Evolutionary conservation across 92 coral and sea anemone species (phyloP).

Genomic region (Blastomussa wellsi): DNA sequence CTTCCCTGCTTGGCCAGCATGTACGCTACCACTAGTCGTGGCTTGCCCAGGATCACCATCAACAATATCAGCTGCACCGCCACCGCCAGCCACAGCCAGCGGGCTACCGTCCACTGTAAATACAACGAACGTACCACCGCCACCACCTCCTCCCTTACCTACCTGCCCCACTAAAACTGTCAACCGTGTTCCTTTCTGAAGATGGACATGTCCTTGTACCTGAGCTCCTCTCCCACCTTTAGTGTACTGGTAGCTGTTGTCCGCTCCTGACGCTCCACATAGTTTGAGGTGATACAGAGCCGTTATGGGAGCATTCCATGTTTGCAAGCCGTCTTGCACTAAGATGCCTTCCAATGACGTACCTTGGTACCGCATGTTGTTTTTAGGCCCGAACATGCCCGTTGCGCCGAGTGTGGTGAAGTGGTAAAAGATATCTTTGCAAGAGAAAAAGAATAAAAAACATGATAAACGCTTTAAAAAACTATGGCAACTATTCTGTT

Average conservation of each 20-base stretch:
- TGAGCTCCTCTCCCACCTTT: slow-evolving; percentile 41
- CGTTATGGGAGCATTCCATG: slow-evolving; percentile 37
- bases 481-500: neutral
- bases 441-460: neutral
- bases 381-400: slow-evolving; percentile 33
- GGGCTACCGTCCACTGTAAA: slow-evolving; percentile 23
- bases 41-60: slow-evolving; percentile 47
- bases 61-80: slow-evolving; percentile 29
- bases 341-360: slow-evolving; percentile 28
- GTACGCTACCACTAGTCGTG: slow-evolving; percentile 19
- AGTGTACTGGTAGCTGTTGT: neutral
- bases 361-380: slow-evolving; percentile 15
- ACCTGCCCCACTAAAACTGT: slow-evolving; percentile 39
- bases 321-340: slow-evolving; percentile 38
- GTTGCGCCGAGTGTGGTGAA: slow-evolving; percentile 33
- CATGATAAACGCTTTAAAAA: neutral
- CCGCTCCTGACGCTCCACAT: slow-evolving; percentile 45
- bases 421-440: slow-evolving; percentile 4
- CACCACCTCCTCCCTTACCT: slow-evolving; percentile 35
- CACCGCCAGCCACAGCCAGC: slow-evolving; percentile 43
- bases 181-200: slow-evolving; percentile 34
- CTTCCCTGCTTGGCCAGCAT: slow-evolving; percentile 11
- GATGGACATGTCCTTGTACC: slow-evolving; percentile 14
- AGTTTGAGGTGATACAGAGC: slow-evolving; percentile 14
- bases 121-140: slow-evolving; percentile 43